Evolutionary conservation across 2,113 vertebrate species (phyloP).

Genomic region (Ochotona princeps): DNA sequence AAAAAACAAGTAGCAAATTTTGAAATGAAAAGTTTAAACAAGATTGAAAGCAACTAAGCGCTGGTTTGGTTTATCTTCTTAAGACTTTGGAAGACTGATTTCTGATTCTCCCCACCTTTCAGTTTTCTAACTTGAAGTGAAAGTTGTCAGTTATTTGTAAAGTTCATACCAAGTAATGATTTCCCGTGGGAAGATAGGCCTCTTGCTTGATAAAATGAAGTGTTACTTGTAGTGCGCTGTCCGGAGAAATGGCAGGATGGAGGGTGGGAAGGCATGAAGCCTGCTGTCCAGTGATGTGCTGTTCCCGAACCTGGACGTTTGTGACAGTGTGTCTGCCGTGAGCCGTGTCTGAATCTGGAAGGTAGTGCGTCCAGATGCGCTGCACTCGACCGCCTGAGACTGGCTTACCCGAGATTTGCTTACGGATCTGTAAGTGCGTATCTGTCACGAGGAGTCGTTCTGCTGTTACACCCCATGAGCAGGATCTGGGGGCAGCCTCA

Average conservation of each 20-base stretch:
- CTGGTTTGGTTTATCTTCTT: neutral
- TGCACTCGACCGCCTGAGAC: neutral
- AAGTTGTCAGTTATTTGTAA: neutral
- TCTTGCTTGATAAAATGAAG: constrained; percentile 17
- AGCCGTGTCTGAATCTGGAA: constrained; percentile 4
- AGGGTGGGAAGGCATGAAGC: neutral
- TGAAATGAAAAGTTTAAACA: neutral
- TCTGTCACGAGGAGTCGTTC: neutral
- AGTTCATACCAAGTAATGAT: neutral
- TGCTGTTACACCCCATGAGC: constrained; percentile 24
- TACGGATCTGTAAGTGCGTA: neutral
- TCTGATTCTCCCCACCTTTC: constrained; percentile 13
- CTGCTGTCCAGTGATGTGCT: neutral
- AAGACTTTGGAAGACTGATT: neutral
- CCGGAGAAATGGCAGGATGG: neutral
- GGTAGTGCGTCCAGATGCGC: neutral
- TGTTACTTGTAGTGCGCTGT: neutral
- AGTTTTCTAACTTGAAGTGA: constrained; percentile 20
- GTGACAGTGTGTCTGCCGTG: neutral
- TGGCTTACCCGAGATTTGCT: constrained; percentile 5
- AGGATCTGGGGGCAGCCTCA: too few relatives aligned
- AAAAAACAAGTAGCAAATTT: constrained; percentile 17
- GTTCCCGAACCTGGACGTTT: neutral
- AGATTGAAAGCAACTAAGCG: neutral
- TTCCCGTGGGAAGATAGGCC: neutral